phyloP scores from a whole-genome alignment of 2,888 invertebrate genomes.

The Rhogogaster chlorosoma region DNA sequence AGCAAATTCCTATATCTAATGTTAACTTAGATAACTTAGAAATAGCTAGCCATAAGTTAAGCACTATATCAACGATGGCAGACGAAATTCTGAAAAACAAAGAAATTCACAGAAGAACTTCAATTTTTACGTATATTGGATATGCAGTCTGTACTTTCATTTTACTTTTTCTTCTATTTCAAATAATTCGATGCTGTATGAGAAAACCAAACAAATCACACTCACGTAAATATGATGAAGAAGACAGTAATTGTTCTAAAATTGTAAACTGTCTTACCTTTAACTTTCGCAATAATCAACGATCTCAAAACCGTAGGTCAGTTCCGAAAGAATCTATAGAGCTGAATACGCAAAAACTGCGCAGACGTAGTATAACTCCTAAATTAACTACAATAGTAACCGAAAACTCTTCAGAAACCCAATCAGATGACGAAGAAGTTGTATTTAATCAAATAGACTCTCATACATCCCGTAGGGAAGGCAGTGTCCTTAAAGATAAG shows the following conservation, averaged over 20 bases:
- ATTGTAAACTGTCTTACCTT: background rate
- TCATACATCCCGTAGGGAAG: too few species aligned
- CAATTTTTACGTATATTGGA: background rate
- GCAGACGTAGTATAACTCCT: background rate
- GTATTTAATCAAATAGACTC: too few species aligned
- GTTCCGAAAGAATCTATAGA: too few species aligned
- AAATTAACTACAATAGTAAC: too few species aligned
- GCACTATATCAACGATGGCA: background rate
- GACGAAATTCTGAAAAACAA: background rate
- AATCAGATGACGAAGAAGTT: too few species aligned
- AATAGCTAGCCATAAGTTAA: conserved; percentile 29
- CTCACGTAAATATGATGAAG: background rate
- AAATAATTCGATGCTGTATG: background rate
- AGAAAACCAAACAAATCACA: background rate
- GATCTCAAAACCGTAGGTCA: background rate
- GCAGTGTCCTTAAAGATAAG: too few species aligned
- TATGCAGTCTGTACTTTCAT: conserved; percentile 3
- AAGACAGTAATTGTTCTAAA: background rate
- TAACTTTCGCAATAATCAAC: background rate
- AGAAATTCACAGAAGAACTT: background rate
- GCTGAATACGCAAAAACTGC: background rate
- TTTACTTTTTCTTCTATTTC: background rate
- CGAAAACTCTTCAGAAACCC: too few species aligned
- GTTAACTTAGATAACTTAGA: conserved; percentile 7
- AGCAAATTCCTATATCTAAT: background rate